These are phyloP conservation scores for Pachypanchax playfairii DNA, from an alignment of 2,113 vertebrate species.

Conservation along the genomic window DNA sequence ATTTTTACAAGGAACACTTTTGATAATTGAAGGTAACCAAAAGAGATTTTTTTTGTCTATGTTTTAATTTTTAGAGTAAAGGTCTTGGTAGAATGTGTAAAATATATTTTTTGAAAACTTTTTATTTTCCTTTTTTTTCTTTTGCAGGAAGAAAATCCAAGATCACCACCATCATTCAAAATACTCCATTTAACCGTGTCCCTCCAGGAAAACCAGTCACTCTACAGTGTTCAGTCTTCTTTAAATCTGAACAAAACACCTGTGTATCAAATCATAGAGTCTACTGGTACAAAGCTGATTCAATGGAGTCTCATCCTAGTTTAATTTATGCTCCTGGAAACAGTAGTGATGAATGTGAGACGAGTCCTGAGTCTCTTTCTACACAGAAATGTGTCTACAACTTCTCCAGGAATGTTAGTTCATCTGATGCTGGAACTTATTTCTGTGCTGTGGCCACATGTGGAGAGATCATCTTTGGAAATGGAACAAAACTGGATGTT, in stretches of 20 bases:
- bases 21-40: constrained; percentile 10
- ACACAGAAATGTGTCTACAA: constrained; percentile 19
- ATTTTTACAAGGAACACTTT: constrained; percentile 1
- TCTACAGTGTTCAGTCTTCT: constrained; percentile 41
- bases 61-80: not conserved
- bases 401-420: not conserved
- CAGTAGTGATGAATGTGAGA: accelerated
- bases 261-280: constrained; percentile 15
- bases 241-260: not conserved
- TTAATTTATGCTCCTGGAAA: not conserved
- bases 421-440: constrained; percentile 39
- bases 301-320: not conserved
- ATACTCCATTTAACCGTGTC: constrained; percentile 1
- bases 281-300: constrained; percentile 13
- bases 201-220: constrained; percentile 33
- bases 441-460: constrained; percentile 50
- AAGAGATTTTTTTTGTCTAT: not conserved
- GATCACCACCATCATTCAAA: not conserved
- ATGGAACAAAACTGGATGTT: not conserved
- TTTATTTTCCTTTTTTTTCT: not conserved
- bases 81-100: no score
- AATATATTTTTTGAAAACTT: not conserved
- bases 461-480: constrained; percentile 45
- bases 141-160: not conserved
- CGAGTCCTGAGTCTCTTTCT: not conserved